Evolutionary conservation across 2,888 invertebrate genomes (phyloP).

Genomic region (Ectropis crepuscularia): DNA sequence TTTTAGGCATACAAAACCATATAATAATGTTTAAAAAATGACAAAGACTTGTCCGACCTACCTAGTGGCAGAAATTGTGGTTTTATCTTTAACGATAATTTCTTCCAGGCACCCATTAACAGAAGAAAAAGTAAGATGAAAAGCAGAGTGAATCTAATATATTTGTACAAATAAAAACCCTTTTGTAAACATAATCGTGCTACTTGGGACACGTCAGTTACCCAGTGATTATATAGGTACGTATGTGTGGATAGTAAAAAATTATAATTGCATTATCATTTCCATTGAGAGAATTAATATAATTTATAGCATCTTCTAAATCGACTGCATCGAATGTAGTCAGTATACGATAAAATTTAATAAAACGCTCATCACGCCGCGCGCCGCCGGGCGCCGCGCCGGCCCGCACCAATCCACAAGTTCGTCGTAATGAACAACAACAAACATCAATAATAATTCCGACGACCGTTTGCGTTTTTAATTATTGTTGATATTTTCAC

Average conservation of each 20-base stretch:
- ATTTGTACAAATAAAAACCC: too few species aligned
- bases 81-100: too few species aligned
- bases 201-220: not conserved
- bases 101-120: too few species aligned
- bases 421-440: conserved; percentile 69
- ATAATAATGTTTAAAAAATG: too few species aligned
- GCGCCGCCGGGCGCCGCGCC: conserved; percentile 43
- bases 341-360: conserved; percentile 66
- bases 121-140: too few species aligned
- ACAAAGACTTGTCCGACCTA: too few species aligned
- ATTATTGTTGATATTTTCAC: conserved; percentile 81
- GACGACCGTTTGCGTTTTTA: conserved; percentile 74
- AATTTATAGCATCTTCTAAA: conserved; percentile 55
- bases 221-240: not conserved
- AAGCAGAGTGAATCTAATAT: too few species aligned
- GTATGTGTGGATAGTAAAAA: conserved; percentile 26
- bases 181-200: too few species aligned
- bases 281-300: conserved; percentile 29
- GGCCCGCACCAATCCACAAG: conserved; percentile 20
- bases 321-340: conserved; percentile 51
- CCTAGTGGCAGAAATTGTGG: too few species aligned
- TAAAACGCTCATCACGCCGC: conserved; percentile 70
- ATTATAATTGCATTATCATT: conserved; percentile 48
- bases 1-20: too few species aligned
- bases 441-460: conserved; percentile 65